Conservation (phyloP, 37 sponge, comb jelly and placozoan species). For the Tethya wilhelma region DNA sequence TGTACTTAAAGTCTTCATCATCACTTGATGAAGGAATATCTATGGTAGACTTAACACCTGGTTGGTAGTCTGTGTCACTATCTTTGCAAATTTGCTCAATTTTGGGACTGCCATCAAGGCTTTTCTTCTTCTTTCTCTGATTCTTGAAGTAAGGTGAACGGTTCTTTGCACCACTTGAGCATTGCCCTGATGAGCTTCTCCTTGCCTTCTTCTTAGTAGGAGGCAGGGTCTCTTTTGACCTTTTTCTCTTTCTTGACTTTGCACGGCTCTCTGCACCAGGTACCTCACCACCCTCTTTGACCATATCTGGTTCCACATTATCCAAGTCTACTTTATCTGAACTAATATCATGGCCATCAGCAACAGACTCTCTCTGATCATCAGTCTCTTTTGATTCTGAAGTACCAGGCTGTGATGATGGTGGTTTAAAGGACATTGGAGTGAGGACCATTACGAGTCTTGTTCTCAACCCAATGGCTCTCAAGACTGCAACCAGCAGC, state of each 20-base stretch:
- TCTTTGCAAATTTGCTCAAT: background rate
- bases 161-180: background rate
- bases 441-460: constrained; percentile 50
- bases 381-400: background rate
- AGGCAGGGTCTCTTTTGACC: background rate
- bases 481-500: constrained; percentile 45
- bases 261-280: background rate
- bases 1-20: background rate
- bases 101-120: background rate
- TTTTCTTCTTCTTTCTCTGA: background rate
- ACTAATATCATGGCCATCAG: too few species aligned
- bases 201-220: background rate
- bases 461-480: constrained; percentile 17
- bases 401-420: too few species aligned
- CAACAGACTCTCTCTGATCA: background rate
- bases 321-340: too few species aligned
- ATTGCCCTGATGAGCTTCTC: background rate
- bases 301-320: background rate
- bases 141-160: background rate
- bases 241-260: constrained; percentile 22
- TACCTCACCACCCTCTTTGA: background rate
- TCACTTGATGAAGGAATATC: background rate
- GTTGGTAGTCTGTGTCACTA: background rate
- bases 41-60: background rate
- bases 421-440: constrained; percentile 23